Percentiles rank a stretch among this genome's conserved stretches.
These are phyloP conservation scores for Ahaetulla prasina DNA, from an alignment of 2,113 vertebrate genomes.

Conservation along the genomic window DNA sequence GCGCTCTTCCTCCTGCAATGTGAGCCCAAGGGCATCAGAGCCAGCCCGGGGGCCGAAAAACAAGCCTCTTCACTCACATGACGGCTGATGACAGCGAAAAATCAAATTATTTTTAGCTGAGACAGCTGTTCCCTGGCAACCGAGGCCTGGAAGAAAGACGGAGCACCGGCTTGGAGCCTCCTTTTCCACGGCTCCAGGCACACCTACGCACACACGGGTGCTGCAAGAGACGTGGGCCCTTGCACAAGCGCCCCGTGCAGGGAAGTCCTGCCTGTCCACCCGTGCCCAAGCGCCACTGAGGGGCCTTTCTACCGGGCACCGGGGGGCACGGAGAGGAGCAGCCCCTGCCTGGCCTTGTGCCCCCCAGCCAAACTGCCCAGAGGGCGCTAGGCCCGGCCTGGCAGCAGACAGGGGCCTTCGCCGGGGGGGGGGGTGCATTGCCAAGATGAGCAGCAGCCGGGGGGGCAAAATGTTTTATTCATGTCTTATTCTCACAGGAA, in stretches of 20 bases:
- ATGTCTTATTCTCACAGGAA: background rate
- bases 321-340: background rate
- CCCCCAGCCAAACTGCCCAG: background rate
- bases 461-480: background rate
- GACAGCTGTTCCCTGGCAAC: constrained; percentile 21
- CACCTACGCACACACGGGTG: background rate
- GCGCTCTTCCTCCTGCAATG: background rate
- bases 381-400: rapidly evolving
- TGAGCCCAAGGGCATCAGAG: constrained; percentile 2
- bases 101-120: constrained; percentile 10
- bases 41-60: background rate
- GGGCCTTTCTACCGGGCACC: background rate
- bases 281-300: background rate
- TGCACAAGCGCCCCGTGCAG: background rate
- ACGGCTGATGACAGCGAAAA: background rate
- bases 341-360: background rate
- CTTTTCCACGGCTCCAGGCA: too few species aligned
- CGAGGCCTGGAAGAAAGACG: background rate
- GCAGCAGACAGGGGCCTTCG: background rate
- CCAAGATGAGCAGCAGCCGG: background rate
- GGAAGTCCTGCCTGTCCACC: background rate
- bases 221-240: background rate
- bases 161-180: too few species aligned
- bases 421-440: background rate
- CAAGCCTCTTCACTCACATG: background rate